Conservation (phyloP, 2,888 invertebrate species). For the Boloria selene region DNA sequence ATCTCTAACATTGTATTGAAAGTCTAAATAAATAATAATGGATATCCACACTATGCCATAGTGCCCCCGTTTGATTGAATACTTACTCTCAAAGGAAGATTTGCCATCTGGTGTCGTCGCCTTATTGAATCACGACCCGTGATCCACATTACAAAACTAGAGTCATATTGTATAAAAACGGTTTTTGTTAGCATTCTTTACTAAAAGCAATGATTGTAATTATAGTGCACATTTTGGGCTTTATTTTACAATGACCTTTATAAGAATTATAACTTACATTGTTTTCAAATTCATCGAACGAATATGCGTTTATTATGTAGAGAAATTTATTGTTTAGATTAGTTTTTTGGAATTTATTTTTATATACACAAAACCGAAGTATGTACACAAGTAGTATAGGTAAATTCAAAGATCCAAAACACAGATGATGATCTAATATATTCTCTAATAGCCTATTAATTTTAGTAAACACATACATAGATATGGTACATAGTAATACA, state of each 20-base stretch:
- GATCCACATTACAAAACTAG: constrained; percentile 11
- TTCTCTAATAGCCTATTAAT: too few relatives aligned
- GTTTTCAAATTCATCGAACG: too few relatives aligned
- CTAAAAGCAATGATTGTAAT: not conserved
- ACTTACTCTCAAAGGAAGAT: constrained; percentile 71
- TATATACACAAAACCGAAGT: too few relatives aligned
- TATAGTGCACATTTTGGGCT: not conserved
- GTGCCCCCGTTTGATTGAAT: constrained; percentile 67
- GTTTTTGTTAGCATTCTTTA: constrained; percentile 4
- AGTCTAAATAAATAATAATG: not conserved
- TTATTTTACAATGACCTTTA: not conserved
- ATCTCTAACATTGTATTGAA: not conserved
- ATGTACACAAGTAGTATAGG: too few relatives aligned
- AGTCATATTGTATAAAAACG: constrained; percentile 9
- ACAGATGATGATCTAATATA: too few relatives aligned
- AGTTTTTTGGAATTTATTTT: too few relatives aligned
- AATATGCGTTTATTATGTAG: too few relatives aligned
- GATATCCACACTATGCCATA: constrained; percentile 53
- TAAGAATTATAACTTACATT: too few relatives aligned
- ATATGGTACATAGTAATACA: too few relatives aligned
- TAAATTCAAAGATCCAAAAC: too few relatives aligned
- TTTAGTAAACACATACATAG: too few relatives aligned
- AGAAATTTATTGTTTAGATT: too few relatives aligned
- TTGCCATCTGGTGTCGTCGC: constrained; percentile 66
- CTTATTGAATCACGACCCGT: constrained; percentile 33